phyloP scores from a whole-genome alignment of 2,113 vertebrate genomes.

The Triplophysa tibetana region DNA sequence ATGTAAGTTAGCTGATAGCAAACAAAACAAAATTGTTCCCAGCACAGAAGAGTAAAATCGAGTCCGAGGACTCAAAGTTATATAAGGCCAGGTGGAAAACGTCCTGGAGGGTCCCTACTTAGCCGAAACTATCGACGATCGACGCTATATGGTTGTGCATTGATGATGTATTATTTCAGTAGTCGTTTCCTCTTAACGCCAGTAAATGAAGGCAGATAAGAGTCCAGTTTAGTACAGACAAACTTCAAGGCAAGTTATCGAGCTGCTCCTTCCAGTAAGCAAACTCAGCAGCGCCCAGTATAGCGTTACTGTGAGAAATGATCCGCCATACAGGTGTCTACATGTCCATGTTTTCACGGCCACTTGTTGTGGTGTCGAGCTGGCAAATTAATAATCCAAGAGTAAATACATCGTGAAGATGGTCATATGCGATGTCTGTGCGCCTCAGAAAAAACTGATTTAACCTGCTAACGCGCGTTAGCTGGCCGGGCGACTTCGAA shows the following conservation, averaged over 20 bases:
- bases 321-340: constrained; percentile 1
- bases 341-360: background rate
- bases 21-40: constrained; percentile 13
- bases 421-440: constrained; percentile 1
- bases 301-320: constrained; percentile 13
- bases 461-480: constrained; percentile 43
- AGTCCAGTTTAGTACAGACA: background rate
- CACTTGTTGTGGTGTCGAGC: background rate
- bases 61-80: constrained; percentile 45
- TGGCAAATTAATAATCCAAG: background rate
- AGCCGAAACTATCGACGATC: background rate
- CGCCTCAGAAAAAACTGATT: constrained; percentile 26
- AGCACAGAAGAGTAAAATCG: constrained; percentile 42
- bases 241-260: constrained; percentile 27
- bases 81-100: constrained; percentile 45
- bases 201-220: background rate
- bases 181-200: background rate
- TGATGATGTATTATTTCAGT: background rate
- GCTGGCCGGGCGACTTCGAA: constrained; percentile 9
- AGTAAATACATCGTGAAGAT: constrained; percentile 5
- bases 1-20: background rate
- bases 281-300: constrained; percentile 33
- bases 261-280: constrained; percentile 30
- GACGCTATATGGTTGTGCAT: background rate
- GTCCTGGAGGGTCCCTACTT: constrained; percentile 31